phyloP scores from a whole-genome alignment of 2,113 vertebrate genomes.

The Lichenostomus cassidix region DNA sequence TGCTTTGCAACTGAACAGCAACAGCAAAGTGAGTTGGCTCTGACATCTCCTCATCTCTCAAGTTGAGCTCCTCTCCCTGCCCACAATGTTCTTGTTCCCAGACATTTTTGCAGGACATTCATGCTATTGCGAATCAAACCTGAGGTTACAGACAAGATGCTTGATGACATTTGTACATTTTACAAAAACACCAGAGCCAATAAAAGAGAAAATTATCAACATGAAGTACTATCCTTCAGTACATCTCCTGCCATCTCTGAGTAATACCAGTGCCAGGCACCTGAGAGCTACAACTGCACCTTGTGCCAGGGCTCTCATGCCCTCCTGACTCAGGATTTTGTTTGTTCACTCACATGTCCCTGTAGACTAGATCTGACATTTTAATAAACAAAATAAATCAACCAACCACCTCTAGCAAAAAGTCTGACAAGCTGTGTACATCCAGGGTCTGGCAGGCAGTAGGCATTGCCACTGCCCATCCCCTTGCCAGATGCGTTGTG shows the following conservation, averaged over 20 bases:
- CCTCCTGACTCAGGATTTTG: not conserved
- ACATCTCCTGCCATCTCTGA: not conserved
- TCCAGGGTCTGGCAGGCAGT: not conserved
- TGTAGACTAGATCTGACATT: not conserved
- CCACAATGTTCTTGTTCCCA: not conserved
- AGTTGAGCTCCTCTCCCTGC: not conserved
- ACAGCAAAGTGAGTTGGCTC: not conserved
- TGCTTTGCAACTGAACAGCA: not conserved
- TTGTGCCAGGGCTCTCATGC: not conserved
- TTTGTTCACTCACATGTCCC: not conserved
- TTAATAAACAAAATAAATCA: not conserved
- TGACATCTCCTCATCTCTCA: not conserved
- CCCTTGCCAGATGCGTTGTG: rapidly evolving
- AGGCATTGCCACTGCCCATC: not conserved
- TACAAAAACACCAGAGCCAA: not conserved
- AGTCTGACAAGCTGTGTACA: not conserved
- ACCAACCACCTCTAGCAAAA: not conserved
- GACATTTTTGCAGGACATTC: not conserved
- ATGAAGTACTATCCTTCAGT: not conserved
- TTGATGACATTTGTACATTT: not conserved
- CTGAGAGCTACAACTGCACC: not conserved
- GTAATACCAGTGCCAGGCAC: not conserved
- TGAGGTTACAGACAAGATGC: not conserved
- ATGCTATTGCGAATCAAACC: not conserved
- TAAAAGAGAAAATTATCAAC: not conserved